A percentile compares a stretch with the other conserved stretches of the same genome.
Conservation (phyloP, 2,797 vertebrate genomes). For the Capromys pilorides region DNA sequence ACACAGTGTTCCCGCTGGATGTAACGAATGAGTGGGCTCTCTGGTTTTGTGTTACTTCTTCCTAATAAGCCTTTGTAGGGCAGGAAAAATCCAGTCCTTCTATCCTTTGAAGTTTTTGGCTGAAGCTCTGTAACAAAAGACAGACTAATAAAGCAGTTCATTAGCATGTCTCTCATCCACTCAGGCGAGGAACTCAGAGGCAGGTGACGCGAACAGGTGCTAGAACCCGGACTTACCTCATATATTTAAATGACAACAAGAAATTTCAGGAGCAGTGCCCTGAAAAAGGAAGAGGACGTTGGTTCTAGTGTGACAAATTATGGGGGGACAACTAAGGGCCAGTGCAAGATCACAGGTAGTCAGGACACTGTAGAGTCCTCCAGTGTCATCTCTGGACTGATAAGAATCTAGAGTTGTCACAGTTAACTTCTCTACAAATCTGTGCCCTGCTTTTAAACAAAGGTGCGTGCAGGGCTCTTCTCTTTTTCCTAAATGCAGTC, state of each 20-base stretch:
- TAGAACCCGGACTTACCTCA: background rate
- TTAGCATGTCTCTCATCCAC: background rate
- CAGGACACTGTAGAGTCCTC: background rate
- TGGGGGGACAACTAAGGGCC: background rate
- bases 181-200: background rate
- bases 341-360: background rate
- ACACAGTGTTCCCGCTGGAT: background rate
- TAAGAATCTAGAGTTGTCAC: background rate
- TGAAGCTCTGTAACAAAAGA: background rate
- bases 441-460: background rate
- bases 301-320: background rate
- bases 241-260: background rate
- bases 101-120: background rate
- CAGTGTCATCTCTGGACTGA: background rate
- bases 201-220: background rate
- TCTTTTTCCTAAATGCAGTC: background rate
- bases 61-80: background rate
- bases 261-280: background rate
- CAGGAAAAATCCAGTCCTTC: background rate
- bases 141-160: background rate
- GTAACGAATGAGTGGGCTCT: rapidly evolving
- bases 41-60: background rate
- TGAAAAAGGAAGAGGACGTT: background rate
- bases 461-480: background rate
- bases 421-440: background rate